phyloP scores from a whole-genome alignment of 2,797 vertebrate species.

The Mycteria americana region DNA sequence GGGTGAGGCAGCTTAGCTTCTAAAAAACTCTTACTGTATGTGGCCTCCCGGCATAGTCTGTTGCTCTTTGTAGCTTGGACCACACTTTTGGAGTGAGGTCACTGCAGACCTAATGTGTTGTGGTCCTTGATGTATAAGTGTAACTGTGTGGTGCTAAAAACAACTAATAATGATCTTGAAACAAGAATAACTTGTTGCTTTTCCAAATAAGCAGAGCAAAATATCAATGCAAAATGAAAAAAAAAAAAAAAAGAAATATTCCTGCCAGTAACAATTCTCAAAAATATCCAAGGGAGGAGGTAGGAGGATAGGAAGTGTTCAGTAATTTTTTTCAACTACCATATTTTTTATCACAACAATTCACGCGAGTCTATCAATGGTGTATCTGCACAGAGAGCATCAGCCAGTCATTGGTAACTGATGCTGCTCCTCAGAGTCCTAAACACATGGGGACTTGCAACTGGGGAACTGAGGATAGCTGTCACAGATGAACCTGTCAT shows the following conservation, averaged over 20 bases:
- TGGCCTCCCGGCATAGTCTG: not conserved
- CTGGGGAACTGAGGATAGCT: not conserved
- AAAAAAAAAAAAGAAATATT: not conserved
- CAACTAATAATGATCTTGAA: not conserved
- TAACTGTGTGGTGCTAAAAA: not conserved
- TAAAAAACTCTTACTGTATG: not conserved
- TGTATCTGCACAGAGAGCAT: not conserved
- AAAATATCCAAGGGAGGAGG: not conserved
- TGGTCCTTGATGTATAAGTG: not conserved
- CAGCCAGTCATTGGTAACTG: not conserved
- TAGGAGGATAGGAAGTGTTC: not conserved
- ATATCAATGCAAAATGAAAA: not conserved
- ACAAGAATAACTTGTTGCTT: not conserved
- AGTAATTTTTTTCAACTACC: not conserved
- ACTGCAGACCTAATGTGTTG: not conserved
- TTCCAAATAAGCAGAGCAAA: not conserved
- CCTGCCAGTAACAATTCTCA: not conserved
- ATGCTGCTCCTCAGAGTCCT: not conserved
- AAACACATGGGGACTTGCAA: not conserved
- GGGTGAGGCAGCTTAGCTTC: not conserved
- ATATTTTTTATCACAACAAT: not conserved
- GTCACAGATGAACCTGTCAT: not conserved
- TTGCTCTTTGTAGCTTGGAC: not conserved
- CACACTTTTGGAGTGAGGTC: not conserved
- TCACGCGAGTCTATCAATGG: accelerated